phyloP scores from a whole-genome alignment of 2,888 invertebrate species.

The Coelinius sp. region DNA sequence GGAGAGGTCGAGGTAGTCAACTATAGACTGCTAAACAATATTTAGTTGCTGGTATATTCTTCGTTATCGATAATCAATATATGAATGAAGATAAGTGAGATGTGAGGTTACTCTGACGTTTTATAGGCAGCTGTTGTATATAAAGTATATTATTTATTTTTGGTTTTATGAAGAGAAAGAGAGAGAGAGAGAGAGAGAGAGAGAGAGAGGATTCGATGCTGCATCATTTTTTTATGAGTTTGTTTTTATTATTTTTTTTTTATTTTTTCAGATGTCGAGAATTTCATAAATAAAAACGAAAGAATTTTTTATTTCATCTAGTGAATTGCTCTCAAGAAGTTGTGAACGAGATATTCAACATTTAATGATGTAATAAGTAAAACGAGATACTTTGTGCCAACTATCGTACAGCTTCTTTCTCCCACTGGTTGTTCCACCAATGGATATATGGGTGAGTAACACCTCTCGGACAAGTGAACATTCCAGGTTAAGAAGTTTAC shows the following conservation, averaged over 20 bases:
- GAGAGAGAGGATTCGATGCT: too few species aligned
- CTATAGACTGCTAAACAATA: slow-evolving; percentile 22
- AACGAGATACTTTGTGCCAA: slow-evolving; percentile 51
- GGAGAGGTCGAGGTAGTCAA: background rate
- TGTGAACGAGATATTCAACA: slow-evolving; percentile 50
- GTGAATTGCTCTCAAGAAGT: background rate
- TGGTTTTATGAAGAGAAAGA: background rate
- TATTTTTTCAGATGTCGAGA: too few species aligned
- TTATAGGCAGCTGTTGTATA: slow-evolving; percentile 3
- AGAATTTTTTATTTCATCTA: background rate
- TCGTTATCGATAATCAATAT: slow-evolving; percentile 44
- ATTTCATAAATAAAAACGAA: background rate
- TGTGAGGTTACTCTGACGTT: slow-evolving; percentile 4
- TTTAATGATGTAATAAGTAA: slow-evolving; percentile 58
- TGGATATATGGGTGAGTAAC: slow-evolving; percentile 7
- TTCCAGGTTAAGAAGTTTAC: slow-evolving; percentile 42
- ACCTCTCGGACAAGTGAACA: slow-evolving; percentile 1
- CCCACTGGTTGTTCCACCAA: slow-evolving; percentile 29
- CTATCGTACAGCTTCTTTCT: slow-evolving; percentile 44
- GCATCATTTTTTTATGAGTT: too few species aligned
- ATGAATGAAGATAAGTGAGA: slow-evolving; percentile 27
- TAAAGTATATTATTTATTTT: background rate
- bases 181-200: too few species aligned
- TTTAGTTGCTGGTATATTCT: slow-evolving; percentile 16
- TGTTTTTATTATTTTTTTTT: too few species aligned